Conservation (phyloP, 1,140 invertebrate genomes). For the Aphidius gifuensis region DNA sequence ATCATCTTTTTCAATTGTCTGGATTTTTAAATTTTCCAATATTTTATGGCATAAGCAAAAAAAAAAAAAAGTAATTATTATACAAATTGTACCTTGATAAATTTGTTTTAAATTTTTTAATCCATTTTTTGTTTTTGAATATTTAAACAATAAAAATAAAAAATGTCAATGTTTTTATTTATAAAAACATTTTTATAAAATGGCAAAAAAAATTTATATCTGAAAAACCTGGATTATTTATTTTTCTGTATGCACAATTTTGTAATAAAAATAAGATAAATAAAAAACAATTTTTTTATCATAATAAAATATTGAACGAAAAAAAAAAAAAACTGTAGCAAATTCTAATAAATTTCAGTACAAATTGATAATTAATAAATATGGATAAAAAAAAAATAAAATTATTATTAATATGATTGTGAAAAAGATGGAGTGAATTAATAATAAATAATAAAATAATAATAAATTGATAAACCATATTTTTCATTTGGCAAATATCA, state of each 20-base stretch:
- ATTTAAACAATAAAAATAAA: no score
- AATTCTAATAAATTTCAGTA: conserved; percentile 52
- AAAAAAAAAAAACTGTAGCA: conserved; percentile 25
- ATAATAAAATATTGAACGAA: background rate
- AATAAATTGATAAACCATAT: conserved; percentile 41
- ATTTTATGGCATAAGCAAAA: background rate
- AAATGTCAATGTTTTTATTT: no score
- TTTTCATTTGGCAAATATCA: conserved; percentile 45
- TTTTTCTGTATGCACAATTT: background rate
- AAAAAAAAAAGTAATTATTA: background rate
- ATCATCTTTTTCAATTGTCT: background rate
- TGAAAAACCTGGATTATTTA: no score
- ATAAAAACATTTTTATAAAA: no score
- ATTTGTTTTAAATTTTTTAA: background rate
- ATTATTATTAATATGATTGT: conserved; percentile 7
- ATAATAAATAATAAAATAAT: conserved; percentile 32
- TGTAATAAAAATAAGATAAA: background rate
- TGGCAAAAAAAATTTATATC: no score
- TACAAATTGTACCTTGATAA: background rate
- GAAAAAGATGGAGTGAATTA: conserved; percentile 28
- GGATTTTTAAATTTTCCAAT: conserved; percentile 3
- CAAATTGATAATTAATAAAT: conserved; percentile 44
- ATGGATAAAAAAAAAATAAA: conserved; percentile 10
- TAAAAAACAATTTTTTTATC: background rate
- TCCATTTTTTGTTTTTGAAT: no score